phyloP scores from a whole-genome alignment of 2,113 vertebrate species.

The Lathamus discolor region DNA sequence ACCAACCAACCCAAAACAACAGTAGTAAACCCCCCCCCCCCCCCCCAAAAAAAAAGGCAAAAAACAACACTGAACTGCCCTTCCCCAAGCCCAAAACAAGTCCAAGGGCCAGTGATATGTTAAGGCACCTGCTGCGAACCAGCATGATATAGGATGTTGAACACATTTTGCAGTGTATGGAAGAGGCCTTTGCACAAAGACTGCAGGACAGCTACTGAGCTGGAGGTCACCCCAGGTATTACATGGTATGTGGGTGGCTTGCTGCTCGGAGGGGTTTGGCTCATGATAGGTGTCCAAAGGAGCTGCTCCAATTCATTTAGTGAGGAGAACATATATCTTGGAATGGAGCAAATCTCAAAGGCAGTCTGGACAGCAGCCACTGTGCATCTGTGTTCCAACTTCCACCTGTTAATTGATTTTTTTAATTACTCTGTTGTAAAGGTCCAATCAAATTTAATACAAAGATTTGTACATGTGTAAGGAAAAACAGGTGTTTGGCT shows the following conservation, averaged over 20 bases:
- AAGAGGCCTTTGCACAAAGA: neutral
- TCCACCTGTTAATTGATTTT: neutral
- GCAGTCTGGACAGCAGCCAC: neutral
- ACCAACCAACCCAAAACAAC: fast-evolving
- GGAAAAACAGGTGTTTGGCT: neutral
- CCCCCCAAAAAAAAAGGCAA: fast-evolving
- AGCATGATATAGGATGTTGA: fast-evolving
- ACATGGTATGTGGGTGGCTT: fast-evolving
- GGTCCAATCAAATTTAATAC: neutral
- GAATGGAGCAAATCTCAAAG: neutral
- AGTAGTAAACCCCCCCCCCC: neutral
- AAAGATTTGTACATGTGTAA: neutral
- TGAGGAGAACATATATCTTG: neutral
- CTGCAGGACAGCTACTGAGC: neutral
- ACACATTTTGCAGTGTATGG: neutral
- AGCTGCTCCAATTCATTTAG: neutral
- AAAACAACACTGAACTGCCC: neutral
- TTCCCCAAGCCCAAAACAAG: neutral
- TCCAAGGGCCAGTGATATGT: neutral
- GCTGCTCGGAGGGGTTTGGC: neutral
- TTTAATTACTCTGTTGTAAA: neutral
- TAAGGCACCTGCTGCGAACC: neutral
- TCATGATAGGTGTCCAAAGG: neutral
- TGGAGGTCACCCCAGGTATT: neutral
- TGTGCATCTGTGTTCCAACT: neutral